These are phyloP conservation scores for Aplocera efformata DNA, from an alignment of 2,888 invertebrate genomes.

Conservation along the genomic window DNA sequence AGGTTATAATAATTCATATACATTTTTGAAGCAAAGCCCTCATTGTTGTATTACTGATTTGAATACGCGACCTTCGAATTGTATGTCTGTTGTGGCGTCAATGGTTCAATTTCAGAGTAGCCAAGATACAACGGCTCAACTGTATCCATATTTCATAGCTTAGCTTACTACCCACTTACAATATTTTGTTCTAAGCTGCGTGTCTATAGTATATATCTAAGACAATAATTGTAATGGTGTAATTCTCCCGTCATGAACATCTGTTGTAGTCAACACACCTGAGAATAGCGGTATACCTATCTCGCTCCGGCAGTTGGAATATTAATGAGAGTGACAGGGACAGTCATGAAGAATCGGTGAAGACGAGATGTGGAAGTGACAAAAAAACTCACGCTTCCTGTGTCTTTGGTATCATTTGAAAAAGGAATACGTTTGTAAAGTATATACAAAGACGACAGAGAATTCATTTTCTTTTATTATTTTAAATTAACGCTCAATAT, in stretches of 20 bases:
- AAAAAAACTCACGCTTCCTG: slow-evolving; percentile 79
- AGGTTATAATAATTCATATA: no score
- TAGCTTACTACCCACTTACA: no score
- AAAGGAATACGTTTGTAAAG: slow-evolving; percentile 66
- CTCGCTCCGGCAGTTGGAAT: slow-evolving; percentile 34
- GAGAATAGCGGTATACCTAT: slow-evolving; percentile 47
- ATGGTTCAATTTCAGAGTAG: no score
- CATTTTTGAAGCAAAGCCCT: no score
- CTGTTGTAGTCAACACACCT: slow-evolving; percentile 80
- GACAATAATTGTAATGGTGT: slow-evolving; percentile 79
- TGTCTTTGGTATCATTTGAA: slow-evolving; percentile 79
- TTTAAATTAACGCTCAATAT: background rate
- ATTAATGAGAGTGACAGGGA: slow-evolving; percentile 39
- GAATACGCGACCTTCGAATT: no score
- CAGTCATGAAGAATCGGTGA: slow-evolving; percentile 42
- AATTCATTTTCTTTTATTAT: slow-evolving; percentile 3
- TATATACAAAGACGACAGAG: slow-evolving; percentile 40
- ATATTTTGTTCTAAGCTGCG: no score
- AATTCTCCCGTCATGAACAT: slow-evolving; percentile 71
- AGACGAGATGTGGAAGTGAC: slow-evolving; percentile 73
- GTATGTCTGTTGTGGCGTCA: no score
- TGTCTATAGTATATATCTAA: no score
- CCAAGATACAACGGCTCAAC: no score
- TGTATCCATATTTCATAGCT: no score
- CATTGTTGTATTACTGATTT: no score